Evolutionary conservation across 2,797 vertebrate species (phyloP).

Genomic region (Malacoraja senta): DNA sequence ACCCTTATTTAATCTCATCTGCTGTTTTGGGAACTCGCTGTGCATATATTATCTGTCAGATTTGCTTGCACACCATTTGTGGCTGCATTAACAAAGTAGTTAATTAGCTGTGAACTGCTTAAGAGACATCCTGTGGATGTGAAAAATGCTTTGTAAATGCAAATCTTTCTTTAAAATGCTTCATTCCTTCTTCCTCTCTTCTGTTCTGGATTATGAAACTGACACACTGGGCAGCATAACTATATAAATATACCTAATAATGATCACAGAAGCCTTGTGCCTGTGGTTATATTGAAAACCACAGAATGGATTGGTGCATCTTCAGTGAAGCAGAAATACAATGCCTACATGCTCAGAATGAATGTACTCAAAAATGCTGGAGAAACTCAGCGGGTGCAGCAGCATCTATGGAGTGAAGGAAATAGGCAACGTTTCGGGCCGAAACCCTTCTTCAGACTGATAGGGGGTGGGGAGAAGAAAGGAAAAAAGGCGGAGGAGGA

Average conservation of each 20-base stretch:
- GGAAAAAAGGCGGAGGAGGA: no score
- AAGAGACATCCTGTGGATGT: not conserved
- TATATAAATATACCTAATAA: not conserved
- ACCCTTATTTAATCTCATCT: slow-evolving; percentile 26
- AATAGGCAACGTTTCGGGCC: no score
- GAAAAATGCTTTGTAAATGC: not conserved
- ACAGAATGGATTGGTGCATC: not conserved
- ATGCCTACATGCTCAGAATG: not conserved
- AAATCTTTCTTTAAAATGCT: not conserved
- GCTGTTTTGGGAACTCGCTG: not conserved
- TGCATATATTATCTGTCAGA: not conserved
- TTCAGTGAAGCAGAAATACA: not conserved
- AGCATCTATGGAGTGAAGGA: no score
- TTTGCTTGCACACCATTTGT: not conserved
- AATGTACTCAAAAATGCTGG: no score
- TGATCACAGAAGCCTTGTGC: not conserved
- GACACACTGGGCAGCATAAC: not conserved
- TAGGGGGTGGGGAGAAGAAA: no score
- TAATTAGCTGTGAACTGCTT: not conserved
- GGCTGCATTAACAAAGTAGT: slow-evolving; percentile 4
- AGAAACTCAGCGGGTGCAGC: no score
- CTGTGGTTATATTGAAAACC: not conserved
- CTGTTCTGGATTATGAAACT: not conserved
- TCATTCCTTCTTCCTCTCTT: not conserved
- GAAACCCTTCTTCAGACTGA: no score